Evolutionary conservation across 2,113 vertebrate genomes (phyloP).

Genomic region (Cisticola juncidis): DNA sequence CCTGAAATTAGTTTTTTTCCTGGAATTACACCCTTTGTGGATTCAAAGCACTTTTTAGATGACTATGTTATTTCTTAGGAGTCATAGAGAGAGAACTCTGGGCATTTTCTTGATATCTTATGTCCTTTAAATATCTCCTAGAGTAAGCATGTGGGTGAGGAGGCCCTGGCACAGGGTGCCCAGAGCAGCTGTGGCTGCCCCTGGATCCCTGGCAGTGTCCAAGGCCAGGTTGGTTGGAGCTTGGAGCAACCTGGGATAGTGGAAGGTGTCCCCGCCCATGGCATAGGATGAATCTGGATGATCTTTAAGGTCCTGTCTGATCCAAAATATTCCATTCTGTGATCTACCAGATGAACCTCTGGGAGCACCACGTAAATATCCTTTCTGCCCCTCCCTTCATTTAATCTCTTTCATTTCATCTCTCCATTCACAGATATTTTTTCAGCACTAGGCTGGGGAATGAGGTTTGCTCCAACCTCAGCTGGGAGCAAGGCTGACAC

Average conservation of each 20-base stretch:
- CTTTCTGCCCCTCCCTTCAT: background rate
- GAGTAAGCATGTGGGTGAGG: background rate
- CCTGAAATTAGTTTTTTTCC: background rate
- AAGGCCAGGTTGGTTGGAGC: fast-evolving
- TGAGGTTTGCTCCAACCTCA: background rate
- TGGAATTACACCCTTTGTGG: background rate
- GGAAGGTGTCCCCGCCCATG: background rate
- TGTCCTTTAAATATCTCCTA: background rate
- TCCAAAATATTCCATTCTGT: background rate
- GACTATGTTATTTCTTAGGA: background rate
- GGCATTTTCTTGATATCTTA: background rate
- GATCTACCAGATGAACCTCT: background rate
- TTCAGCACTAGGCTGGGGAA: background rate
- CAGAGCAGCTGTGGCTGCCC: background rate
- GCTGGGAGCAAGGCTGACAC: background rate
- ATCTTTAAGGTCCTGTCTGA: background rate
- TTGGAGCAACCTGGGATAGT: background rate
- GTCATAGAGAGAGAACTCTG: background rate
- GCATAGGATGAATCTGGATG: fast-evolving
- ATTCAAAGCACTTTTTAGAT: background rate
- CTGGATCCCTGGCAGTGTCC: background rate
- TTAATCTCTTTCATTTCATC: background rate
- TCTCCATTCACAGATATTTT: fast-evolving
- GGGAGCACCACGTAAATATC: background rate
- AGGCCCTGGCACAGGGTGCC: fast-evolving